Evolutionary conservation across 2,113 vertebrate genomes (phyloP).

Genomic region (Machaerirhynchus nigripectus): DNA sequence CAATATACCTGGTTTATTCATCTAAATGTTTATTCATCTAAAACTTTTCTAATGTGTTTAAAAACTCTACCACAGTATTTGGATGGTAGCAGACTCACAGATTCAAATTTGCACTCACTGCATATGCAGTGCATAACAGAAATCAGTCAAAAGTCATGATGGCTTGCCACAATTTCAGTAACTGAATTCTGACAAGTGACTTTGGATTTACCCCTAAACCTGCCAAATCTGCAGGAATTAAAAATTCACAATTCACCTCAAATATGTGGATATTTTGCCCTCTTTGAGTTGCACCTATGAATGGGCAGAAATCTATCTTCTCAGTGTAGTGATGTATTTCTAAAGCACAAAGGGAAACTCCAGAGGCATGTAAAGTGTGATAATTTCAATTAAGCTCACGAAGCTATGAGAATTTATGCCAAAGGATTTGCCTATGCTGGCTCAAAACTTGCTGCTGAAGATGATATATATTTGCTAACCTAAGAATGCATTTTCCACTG

Average conservation of each 20-base stretch:
- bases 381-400: not conserved
- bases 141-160: not conserved
- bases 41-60: not conserved
- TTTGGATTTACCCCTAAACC: not conserved
- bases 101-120: not conserved
- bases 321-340: not conserved
- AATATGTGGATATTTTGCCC: not conserved
- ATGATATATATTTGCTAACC: not conserved
- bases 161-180: not conserved
- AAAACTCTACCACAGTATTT: not conserved
- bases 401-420: not conserved
- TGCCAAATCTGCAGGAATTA: not conserved
- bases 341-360: not conserved
- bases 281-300: not conserved
- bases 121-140: not conserved
- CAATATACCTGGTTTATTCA: not conserved
- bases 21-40: not conserved
- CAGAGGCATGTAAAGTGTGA: not conserved
- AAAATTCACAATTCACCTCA: not conserved
- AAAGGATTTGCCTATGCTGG: not conserved
- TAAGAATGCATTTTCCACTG: constrained; percentile 25
- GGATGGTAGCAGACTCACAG: not conserved
- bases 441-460: not conserved
- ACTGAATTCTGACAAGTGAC: not conserved
- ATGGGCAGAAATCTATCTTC: not conserved